Conservation (phyloP, 1,140 invertebrate species). For the Nilaparvata lugens region DNA sequence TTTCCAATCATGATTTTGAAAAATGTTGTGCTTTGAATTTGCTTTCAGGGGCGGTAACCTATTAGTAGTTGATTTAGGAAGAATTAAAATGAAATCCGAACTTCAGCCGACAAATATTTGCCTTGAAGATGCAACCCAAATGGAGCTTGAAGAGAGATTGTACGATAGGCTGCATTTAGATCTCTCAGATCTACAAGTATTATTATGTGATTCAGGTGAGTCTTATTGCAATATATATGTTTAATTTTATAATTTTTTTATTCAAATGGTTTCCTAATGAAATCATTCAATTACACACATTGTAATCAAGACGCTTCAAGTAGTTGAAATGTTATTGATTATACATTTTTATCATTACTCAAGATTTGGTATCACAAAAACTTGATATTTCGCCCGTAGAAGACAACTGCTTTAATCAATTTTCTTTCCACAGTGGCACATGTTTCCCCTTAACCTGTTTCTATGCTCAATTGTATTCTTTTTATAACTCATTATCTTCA, state of each 20-base stretch:
- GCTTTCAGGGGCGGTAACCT: slow-evolving; percentile 53
- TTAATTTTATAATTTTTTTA: background rate
- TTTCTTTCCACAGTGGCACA: no score
- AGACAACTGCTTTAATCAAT: no score
- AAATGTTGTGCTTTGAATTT: no score
- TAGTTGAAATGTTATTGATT: no score
- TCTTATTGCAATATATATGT: background rate
- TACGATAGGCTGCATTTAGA: slow-evolving; percentile 69
- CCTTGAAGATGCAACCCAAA: slow-evolving; percentile 66
- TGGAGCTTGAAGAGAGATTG: slow-evolving; percentile 71
- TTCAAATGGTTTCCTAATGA: background rate
- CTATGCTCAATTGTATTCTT: no score
- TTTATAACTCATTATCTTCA: no score
- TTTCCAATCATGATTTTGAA: no score
- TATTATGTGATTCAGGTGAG: slow-evolving; percentile 45
- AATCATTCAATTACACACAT: slow-evolving; percentile 28
- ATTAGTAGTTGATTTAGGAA: slow-evolving; percentile 62
- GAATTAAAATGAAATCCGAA: slow-evolving; percentile 60
- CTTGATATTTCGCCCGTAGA: no score
- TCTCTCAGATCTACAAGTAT: slow-evolving; percentile 55
- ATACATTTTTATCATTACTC: no score
- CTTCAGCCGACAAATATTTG: slow-evolving; percentile 56
- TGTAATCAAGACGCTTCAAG: no score
- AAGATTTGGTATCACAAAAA: no score
- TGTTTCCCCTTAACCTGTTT: no score